Percentiles rank a stretch among this genome's conserved stretches.
These are phyloP conservation scores for Calephelis perditalis DNA, from an alignment of 2,888 invertebrate species.

Conservation along the genomic window DNA sequence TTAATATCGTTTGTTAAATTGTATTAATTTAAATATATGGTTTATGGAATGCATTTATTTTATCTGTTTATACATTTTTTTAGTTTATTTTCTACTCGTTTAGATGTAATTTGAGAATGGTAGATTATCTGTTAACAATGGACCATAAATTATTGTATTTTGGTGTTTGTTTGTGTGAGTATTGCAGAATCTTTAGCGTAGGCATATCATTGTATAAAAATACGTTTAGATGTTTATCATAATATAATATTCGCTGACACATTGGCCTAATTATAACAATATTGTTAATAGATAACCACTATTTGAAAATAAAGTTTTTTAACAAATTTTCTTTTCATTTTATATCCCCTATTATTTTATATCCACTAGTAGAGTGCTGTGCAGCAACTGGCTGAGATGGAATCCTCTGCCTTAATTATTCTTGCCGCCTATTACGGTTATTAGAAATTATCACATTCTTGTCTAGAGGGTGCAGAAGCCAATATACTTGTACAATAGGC, in stretches of 20 bases:
- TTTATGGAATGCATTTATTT: conserved; percentile 77
- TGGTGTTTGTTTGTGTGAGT: conserved; percentile 21
- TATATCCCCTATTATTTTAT: too few species aligned
- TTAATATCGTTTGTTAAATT: conserved; percentile 69
- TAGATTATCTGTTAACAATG: conserved; percentile 71
- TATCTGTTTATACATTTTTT: conserved; percentile 69
- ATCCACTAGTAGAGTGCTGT: too few species aligned
- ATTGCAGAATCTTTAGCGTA: conserved; percentile 29
- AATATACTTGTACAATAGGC: too few species aligned
- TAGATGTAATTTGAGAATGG: conserved; percentile 66
- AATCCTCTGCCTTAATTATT: too few species aligned
- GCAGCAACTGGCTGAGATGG: too few species aligned
- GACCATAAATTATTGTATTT: conserved; percentile 25
- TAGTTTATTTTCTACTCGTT: conserved; percentile 69
- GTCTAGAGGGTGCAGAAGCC: too few species aligned
- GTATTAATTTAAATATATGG: conserved; percentile 63
- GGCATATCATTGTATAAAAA: conserved; percentile 15
- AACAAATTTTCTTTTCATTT: conserved; percentile 32
- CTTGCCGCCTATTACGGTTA: too few species aligned
- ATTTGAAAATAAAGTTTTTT: conserved; percentile 74
- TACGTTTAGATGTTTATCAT: conserved; percentile 46
- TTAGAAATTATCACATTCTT: too few species aligned
- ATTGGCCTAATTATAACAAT: conserved; percentile 70
- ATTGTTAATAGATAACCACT: conserved; percentile 77
- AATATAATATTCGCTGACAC: conserved; percentile 48